phyloP scores from a whole-genome alignment of 2,888 invertebrate species.

The Capitulum mitella region DNA sequence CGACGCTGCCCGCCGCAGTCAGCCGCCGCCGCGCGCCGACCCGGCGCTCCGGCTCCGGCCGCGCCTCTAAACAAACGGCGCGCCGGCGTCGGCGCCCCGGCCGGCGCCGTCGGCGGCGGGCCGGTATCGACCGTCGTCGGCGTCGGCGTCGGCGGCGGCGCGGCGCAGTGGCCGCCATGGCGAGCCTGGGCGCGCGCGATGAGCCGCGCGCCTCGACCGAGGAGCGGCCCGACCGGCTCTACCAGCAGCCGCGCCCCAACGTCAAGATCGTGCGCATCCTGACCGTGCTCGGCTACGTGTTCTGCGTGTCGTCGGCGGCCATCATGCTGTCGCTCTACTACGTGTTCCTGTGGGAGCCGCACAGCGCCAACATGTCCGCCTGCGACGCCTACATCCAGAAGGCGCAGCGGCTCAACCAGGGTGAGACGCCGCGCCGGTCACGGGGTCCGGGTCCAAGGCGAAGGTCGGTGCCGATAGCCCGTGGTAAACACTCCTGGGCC shows the following conservation, averaged over 20 bases:
- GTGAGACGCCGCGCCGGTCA: no score
- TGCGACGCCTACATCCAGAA: background rate
- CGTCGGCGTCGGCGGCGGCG: background rate
- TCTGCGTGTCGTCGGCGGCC: constrained; percentile 87
- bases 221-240: constrained; percentile 56
- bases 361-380: background rate
- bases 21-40: no score
- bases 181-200: background rate
- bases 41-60: no score
- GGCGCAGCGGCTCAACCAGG: background rate
- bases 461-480: no score
- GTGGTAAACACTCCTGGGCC: no score
- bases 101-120: background rate
- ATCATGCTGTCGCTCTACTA: constrained; percentile 90
- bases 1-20: no score
- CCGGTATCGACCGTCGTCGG: background rate
- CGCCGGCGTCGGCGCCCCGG: background rate
- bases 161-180: background rate
- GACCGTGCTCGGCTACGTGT: constrained; percentile 86
- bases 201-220: background rate
- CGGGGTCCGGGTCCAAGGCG: no score
- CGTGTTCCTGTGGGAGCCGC: constrained; percentile 76
- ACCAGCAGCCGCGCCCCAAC: constrained; percentile 37
- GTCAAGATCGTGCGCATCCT: constrained; percentile 66
- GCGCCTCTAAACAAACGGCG: no score